phyloP scores from a whole-genome alignment of 2,113 vertebrate species.

The Rhinopomastus cyanomelas region DNA sequence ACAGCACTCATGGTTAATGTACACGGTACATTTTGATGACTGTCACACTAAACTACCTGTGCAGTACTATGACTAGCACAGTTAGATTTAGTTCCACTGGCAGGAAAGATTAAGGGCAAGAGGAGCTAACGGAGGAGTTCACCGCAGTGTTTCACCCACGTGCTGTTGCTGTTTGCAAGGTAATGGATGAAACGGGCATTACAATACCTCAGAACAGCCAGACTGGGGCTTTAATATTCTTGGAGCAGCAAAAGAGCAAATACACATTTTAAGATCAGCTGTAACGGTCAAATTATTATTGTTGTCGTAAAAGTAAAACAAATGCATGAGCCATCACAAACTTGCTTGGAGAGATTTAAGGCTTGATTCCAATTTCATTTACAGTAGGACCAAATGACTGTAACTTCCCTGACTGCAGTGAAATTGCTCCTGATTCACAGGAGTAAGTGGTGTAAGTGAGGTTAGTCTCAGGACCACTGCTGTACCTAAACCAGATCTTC shows the following conservation, averaged over 20 bases:
- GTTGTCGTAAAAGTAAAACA: slow-evolving; percentile 36
- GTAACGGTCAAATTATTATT: not conserved
- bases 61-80: slow-evolving; percentile 65
- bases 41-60: slow-evolving; percentile 72
- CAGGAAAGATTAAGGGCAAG: slow-evolving; percentile 72
- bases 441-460: not conserved
- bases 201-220: slow-evolving; percentile 21
- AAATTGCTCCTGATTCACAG: not conserved
- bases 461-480: slow-evolving; percentile 1
- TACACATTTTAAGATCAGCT: slow-evolving; percentile 28
- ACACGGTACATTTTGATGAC: slow-evolving; percentile 72
- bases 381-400: slow-evolving; percentile 23
- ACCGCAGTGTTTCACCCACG: slow-evolving; percentile 15
- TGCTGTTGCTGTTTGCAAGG: slow-evolving; percentile 37
- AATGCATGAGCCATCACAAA: slow-evolving; percentile 44
- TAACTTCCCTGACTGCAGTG: slow-evolving; percentile 22
- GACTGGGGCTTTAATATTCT: not conserved
- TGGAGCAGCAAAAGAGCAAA: slow-evolving; percentile 30
- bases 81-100: slow-evolving; percentile 72
- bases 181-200: slow-evolving; percentile 43
- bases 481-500: slow-evolving; percentile 46
- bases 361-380: slow-evolving; percentile 44
- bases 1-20: slow-evolving; percentile 68
- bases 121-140: slow-evolving; percentile 68
- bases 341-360: slow-evolving; percentile 53